Conservation (phyloP, 1,140 invertebrate species). For the Drosophila mayri region DNA sequence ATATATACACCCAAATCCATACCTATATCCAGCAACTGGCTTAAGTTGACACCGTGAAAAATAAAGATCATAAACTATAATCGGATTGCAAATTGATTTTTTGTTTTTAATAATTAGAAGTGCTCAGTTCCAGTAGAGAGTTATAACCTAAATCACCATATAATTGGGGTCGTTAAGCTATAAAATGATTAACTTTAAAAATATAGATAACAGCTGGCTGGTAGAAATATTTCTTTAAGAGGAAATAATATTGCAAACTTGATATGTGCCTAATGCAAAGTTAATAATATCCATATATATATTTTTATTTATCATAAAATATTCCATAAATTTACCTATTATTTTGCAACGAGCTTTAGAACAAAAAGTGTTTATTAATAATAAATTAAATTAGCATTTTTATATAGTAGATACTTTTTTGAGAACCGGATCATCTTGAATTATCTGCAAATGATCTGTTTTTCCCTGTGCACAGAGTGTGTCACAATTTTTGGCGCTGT, state of each 20-base stretch:
- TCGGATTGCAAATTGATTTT: conserved; percentile 1
- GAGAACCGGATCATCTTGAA: neutral
- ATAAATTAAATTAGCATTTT: neutral
- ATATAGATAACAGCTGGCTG: neutral
- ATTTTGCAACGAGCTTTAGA: neutral
- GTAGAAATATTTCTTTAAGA: neutral
- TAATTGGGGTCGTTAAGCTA: neutral
- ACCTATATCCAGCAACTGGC: conserved; percentile 21
- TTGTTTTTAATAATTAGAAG: neutral
- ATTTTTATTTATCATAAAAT: neutral
- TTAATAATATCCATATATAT: no score
- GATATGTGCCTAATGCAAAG: neutral
- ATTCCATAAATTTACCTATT: neutral
- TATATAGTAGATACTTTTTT: neutral
- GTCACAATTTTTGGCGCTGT: conserved; percentile 16
- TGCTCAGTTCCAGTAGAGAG: neutral
- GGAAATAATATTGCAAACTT: neutral
- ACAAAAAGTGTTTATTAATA: neutral
- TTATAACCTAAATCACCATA: neutral
- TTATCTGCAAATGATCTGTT: neutral
- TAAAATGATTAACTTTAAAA: neutral
- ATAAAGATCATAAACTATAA: conserved; percentile 4
- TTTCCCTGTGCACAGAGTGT: conserved; percentile 5
- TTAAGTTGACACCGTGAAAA: conserved; percentile 15
- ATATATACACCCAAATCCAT: conserved; percentile 17